These are phyloP conservation scores for Chloropsis cyanopogon DNA, from an alignment of 2,113 vertebrate genomes.

Conservation along the genomic window DNA sequence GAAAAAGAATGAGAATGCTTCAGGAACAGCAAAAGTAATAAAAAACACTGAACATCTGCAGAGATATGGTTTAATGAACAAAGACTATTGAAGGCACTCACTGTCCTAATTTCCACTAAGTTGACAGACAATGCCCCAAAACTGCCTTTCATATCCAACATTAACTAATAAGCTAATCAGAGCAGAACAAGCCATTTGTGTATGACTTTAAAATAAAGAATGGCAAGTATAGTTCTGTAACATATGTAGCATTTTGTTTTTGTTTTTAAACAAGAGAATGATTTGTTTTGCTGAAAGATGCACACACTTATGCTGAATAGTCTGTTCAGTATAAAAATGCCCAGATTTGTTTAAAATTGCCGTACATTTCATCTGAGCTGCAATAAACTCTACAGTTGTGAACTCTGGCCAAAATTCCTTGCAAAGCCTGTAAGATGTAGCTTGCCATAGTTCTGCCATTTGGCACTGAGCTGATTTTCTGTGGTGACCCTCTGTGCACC, in stretches of 20 bases:
- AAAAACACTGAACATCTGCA: constrained; percentile 75
- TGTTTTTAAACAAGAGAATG: constrained; percentile 55
- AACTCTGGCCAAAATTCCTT: constrained; percentile 9
- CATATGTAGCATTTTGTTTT: constrained; percentile 21
- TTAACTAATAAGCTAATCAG: constrained; percentile 79
- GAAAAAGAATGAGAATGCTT: constrained; percentile 45
- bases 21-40: constrained; percentile 55
- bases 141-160: constrained; percentile 74
- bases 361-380: background rate
- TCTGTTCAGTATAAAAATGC: constrained; percentile 26
- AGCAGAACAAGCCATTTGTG: constrained; percentile 74
- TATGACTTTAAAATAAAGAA: constrained; percentile 65
- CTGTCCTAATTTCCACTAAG: constrained; percentile 77
- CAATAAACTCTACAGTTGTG: background rate
- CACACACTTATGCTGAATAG: constrained; percentile 51
- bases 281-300: constrained; percentile 55
- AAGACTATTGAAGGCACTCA: constrained; percentile 75
- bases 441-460: background rate
- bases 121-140: constrained; percentile 77
- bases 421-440: background rate
- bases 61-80: constrained; percentile 78
- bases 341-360: constrained; percentile 28
- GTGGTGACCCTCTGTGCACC: background rate
- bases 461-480: background rate
- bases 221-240: constrained; percentile 24